A percentile compares a stretch with the other conserved stretches of the same genome.
These are phyloP conservation scores for Bombyx mandarina DNA, from an alignment of 1,140 invertebrate species.

Conservation along the genomic window DNA sequence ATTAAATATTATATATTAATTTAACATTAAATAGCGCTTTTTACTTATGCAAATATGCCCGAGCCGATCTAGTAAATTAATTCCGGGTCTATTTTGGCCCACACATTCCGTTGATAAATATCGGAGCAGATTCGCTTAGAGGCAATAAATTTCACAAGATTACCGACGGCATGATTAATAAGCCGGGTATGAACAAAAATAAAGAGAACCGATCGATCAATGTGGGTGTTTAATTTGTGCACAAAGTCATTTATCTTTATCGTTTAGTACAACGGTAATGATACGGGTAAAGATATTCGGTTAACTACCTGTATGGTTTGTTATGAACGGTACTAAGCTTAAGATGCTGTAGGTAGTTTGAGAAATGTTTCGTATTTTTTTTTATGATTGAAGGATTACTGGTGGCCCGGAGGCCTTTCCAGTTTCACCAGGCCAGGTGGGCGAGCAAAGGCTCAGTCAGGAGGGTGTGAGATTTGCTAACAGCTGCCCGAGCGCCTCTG, in stretches of 20 bases:
- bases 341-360: too few relatives aligned
- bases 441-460: too few relatives aligned
- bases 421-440: too few relatives aligned
- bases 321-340: too few relatives aligned
- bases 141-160: slow-evolving; percentile 67
- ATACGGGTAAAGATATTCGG: slow-evolving; percentile 1
- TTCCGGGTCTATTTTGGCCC: slow-evolving; percentile 22
- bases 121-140: slow-evolving; percentile 61
- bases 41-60: neutral
- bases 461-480: too few relatives aligned
- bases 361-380: too few relatives aligned
- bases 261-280: slow-evolving; percentile 30
- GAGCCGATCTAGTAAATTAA: slow-evolving; percentile 13
- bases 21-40: neutral
- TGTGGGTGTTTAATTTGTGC: slow-evolving; percentile 64
- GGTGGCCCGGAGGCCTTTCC: too few relatives aligned
- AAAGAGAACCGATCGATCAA: slow-evolving; percentile 59
- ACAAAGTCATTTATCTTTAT: slow-evolving; percentile 48
- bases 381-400: too few relatives aligned
- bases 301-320: too few relatives aligned
- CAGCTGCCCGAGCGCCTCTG: too few relatives aligned
- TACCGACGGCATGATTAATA: slow-evolving; percentile 61
- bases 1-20: too few relatives aligned
- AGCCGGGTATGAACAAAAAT: slow-evolving; percentile 53
- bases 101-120: slow-evolving; percentile 64